A percentile compares a stretch with the other conserved stretches of the same genome.
Evolutionary conservation across 35 echinoderm and acorn worm species (phyloP).

Genomic region (Chiridota heheva): DNA sequence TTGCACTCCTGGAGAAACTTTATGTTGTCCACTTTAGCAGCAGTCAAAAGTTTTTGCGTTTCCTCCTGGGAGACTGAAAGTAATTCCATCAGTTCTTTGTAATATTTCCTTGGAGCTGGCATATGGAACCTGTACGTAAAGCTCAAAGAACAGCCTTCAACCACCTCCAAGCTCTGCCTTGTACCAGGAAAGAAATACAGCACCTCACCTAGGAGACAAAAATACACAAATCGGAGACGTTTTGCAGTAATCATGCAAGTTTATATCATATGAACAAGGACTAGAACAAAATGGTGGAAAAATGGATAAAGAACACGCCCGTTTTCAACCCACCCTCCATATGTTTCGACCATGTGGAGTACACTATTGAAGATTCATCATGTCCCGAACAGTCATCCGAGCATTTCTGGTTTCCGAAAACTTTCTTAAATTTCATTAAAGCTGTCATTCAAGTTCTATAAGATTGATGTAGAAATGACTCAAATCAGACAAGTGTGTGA

Average conservation of each 20-base stretch:
- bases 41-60: constrained; percentile 25
- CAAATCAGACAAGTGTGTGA: too few relatives aligned
- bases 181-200: constrained; percentile 83
- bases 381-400: too few relatives aligned
- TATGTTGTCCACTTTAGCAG: constrained; percentile 26
- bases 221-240: too few relatives aligned
- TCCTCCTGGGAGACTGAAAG: constrained; percentile 27
- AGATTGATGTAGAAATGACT: too few relatives aligned
- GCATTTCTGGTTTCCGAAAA: too few relatives aligned
- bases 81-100: constrained; percentile 31
- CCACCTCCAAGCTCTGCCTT: constrained; percentile 77
- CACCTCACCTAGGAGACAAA: constrained; percentile 57
- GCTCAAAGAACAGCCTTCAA: constrained; percentile 87
- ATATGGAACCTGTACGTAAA: constrained; percentile 68
- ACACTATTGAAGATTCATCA: background rate
- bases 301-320: constrained; percentile 70
- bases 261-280: too few relatives aligned
- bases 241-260: too few relatives aligned
- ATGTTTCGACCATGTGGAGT: constrained; percentile 25
- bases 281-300: too few relatives aligned
- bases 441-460: too few relatives aligned
- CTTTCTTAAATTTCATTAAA: too few relatives aligned
- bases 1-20: constrained; percentile 57
- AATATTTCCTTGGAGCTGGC: constrained; percentile 73
- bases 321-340: constrained; percentile 58